Conservation (phyloP, 2,888 invertebrate species). For the Ashinkailepas kermadecensis region DNA sequence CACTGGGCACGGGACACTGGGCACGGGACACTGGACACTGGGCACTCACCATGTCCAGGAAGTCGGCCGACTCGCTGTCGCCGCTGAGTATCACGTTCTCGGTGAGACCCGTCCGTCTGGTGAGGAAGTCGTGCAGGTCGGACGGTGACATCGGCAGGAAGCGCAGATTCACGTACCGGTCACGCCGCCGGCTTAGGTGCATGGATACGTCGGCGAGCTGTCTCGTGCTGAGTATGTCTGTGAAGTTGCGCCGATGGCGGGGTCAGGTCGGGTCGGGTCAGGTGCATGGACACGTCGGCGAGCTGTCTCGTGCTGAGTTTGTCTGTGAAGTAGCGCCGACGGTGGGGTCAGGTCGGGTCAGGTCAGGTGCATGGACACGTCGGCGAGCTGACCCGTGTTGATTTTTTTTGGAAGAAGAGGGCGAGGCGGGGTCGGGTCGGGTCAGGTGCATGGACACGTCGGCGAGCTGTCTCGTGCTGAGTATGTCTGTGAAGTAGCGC, state of each 20-base stretch:
- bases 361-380: too few relatives aligned
- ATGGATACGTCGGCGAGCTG: background rate
- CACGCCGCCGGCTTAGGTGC: background rate
- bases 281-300: too few relatives aligned
- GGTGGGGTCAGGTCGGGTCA: too few relatives aligned
- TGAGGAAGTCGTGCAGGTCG: background rate
- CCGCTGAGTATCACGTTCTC: background rate
- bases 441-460: background rate
- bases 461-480: background rate
- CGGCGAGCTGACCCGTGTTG: too few relatives aligned
- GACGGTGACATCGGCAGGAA: background rate
- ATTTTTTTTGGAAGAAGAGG: too few relatives aligned
- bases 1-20: too few relatives aligned
- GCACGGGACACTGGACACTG: too few relatives aligned
- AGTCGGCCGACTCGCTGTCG: background rate
- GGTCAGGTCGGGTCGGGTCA: too few relatives aligned
- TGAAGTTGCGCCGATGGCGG: background rate
- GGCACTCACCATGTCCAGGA: background rate
- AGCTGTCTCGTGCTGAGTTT: too few relatives aligned
- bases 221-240: background rate
- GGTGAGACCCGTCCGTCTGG: background rate
- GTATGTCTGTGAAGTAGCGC: background rate
- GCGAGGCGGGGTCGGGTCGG: too few relatives aligned
- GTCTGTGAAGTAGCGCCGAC: too few relatives aligned
- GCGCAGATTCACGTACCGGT: background rate